Percentiles rank a stretch among this genome's conserved stretches.
phyloP scores from a whole-genome alignment of 2,797 vertebrate species.

The Tiaroga cobitis region DNA sequence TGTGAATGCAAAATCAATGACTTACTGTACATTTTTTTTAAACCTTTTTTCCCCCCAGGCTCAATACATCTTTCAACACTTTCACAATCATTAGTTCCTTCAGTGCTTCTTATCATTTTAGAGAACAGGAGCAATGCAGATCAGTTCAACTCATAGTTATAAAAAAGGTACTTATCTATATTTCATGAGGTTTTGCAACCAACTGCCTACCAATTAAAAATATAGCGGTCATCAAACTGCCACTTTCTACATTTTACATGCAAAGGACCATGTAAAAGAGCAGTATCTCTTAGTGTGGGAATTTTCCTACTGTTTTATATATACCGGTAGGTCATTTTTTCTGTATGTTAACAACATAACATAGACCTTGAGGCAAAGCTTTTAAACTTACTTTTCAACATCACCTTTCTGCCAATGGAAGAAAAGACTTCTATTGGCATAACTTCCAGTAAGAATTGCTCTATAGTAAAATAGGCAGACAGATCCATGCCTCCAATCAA shows the following conservation, averaged over 20 bases:
- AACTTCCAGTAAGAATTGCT: neutral
- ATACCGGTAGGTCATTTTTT: neutral
- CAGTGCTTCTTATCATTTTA: neutral
- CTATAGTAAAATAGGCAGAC: conserved; percentile 24
- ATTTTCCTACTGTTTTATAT: conserved; percentile 17
- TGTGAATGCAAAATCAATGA: no score
- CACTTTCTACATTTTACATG: neutral
- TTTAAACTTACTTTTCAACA: conserved; percentile 3
- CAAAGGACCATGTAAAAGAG: neutral
- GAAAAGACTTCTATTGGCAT: neutral
- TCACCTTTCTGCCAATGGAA: neutral
- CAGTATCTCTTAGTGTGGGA: conserved; percentile 2
- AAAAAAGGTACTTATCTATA: neutral
- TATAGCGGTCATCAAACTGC: conserved; percentile 27
- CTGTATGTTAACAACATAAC: neutral
- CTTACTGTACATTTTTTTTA: no score
- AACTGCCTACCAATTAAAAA: conserved; percentile 1
- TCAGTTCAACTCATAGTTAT: neutral
- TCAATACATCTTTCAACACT: neutral
- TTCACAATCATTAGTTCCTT: neutral
- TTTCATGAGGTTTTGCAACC: conserved; percentile 11
- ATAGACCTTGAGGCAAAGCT: neutral
- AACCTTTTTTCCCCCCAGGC: fast-evolving
- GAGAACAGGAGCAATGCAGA: neutral
- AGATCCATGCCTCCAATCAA: neutral